Conservation (phyloP, 2,113 vertebrate species). For the Pyxicephalus adspersus region DNA sequence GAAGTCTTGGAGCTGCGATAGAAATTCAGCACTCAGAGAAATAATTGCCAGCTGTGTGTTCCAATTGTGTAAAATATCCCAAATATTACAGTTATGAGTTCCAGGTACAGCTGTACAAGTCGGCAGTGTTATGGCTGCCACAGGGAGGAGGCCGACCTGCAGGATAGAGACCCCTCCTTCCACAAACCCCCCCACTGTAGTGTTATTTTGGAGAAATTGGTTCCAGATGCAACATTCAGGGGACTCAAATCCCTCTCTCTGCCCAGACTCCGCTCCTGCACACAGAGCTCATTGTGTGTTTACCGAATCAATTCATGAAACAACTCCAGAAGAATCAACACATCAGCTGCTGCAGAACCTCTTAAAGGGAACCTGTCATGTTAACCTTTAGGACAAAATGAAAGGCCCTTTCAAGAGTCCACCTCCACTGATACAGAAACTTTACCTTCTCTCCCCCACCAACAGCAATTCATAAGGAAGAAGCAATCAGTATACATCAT, state of each 20-base stretch:
- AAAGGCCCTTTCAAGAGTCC: no score
- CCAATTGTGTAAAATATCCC: not conserved
- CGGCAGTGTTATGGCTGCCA: not conserved
- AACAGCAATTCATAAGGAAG: no score
- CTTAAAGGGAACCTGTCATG: no score
- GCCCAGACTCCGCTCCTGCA: not conserved
- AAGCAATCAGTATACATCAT: no score
- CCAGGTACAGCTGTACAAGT: not conserved
- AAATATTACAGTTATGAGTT: not conserved
- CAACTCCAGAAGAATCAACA: not conserved
- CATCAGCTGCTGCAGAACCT: not conserved
- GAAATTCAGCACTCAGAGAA: not conserved
- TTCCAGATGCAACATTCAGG: constrained; percentile 38
- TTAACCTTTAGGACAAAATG: no score
- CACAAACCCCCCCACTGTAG: not conserved
- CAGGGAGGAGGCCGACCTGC: not conserved
- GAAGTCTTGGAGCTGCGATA: not conserved
- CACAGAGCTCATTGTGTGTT: constrained; percentile 20
- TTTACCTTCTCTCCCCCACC: no score
- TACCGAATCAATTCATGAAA: not conserved
- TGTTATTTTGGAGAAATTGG: constrained; percentile 25
- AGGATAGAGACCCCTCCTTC: not conserved
- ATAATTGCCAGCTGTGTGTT: not conserved
- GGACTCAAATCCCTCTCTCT: not conserved
- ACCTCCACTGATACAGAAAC: no score